phyloP scores from a whole-genome alignment of 2,797 vertebrate species.

The Triplophysa yarkandensis region DNA sequence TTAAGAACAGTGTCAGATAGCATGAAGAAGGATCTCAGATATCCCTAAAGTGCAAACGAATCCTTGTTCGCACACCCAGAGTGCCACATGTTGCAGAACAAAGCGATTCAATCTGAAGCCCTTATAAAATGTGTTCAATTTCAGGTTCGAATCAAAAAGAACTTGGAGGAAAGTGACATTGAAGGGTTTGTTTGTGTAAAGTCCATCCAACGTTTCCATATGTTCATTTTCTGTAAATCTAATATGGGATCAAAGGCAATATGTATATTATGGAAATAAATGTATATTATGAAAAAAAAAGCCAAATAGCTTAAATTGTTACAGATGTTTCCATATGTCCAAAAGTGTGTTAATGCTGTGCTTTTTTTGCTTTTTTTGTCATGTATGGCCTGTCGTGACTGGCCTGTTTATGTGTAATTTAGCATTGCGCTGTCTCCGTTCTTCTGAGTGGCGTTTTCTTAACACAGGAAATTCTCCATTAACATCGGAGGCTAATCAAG shows the following conservation, averaged over 20 bases:
- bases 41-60: neutral
- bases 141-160: slow-evolving; percentile 17
- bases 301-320: slow-evolving; percentile 29
- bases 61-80: neutral
- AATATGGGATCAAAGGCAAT: slow-evolving; percentile 28
- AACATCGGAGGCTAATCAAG: slow-evolving; percentile 69
- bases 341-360: slow-evolving; percentile 3
- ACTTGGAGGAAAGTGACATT: neutral
- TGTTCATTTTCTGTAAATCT: slow-evolving; percentile 24
- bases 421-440: slow-evolving; percentile 60
- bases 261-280: slow-evolving; percentile 24
- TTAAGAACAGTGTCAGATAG: neutral
- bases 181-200: slow-evolving; percentile 41
- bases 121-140: neutral
- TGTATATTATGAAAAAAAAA: slow-evolving; percentile 34
- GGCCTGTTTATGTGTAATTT: slow-evolving; percentile 65
- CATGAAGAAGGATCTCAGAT: neutral
- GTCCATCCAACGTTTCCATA: slow-evolving; percentile 20
- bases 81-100: slow-evolving; percentile 1
- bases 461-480: slow-evolving; percentile 76
- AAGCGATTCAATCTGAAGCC: slow-evolving; percentile 9
- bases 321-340: slow-evolving; percentile 42
- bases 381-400: slow-evolving; percentile 56
- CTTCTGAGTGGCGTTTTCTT: slow-evolving; percentile 60
- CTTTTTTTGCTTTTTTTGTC: slow-evolving; percentile 15